A percentile compares a stretch with the other conserved stretches of the same genome.
Evolutionary conservation across 2,113 vertebrate species (phyloP).

Genomic region (Protobothrops mucrosquamatus): DNA sequence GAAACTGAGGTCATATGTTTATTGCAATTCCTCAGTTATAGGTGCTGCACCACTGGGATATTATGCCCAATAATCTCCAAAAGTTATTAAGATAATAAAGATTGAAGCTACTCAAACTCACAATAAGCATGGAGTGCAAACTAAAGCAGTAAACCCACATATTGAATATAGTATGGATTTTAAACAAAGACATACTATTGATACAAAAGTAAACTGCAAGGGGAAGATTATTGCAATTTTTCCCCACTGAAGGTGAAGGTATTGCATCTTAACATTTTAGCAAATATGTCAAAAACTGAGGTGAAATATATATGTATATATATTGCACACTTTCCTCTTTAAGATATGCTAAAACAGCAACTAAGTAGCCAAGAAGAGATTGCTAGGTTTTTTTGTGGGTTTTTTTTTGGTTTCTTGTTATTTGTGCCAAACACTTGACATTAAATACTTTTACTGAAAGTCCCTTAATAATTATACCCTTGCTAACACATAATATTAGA

Average conservation of each 20-base stretch:
- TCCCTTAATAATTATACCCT: conserved; percentile 40
- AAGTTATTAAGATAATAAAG: conserved; percentile 33
- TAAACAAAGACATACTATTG: conserved; percentile 45
- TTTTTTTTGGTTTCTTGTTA: neutral
- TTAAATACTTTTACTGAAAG: conserved; percentile 34
- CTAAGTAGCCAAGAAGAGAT: conserved; percentile 49
- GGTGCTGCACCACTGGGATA: neutral
- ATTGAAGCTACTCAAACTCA: conserved; percentile 35
- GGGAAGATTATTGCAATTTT: conserved; percentile 56
- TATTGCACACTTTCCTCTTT: conserved; percentile 70
- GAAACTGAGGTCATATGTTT: neutral
- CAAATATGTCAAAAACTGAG: conserved; percentile 59
- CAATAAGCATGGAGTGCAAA: conserved; percentile 51
- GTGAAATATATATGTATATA: conserved; percentile 56
- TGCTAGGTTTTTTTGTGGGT: neutral
- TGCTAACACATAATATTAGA: conserved; percentile 42
- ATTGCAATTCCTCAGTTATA: neutral
- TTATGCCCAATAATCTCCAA: conserved; percentile 27
- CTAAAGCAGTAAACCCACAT: conserved; percentile 56
- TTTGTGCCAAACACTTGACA: conserved; percentile 39
- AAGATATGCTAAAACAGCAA: conserved; percentile 60
- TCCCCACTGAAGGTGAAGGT: conserved; percentile 55
- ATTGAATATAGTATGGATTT: conserved; percentile 49
- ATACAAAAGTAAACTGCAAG: conserved; percentile 60
- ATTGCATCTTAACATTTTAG: conserved; percentile 71